A percentile compares a stretch with the other conserved stretches of the same genome.
These are phyloP conservation scores for Sylvicapra grimmia DNA, from an alignment of 2,113 vertebrate genomes.

Conservation along the genomic window DNA sequence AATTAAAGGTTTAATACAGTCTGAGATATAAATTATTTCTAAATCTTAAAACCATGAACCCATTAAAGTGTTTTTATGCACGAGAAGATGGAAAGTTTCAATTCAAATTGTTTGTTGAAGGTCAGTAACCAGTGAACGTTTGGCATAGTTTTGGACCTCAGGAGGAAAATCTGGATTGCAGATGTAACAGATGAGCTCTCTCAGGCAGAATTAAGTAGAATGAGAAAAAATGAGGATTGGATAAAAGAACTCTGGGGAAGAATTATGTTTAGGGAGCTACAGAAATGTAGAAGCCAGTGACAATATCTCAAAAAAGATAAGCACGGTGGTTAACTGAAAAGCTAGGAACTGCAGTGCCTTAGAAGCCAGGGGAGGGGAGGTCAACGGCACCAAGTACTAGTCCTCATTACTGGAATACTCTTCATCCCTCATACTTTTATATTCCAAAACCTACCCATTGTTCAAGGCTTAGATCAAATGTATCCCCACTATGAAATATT, in stretches of 20 bases:
- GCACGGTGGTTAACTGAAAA: neutral
- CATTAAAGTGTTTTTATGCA: conserved; percentile 6
- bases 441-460: conserved; percentile 16
- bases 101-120: neutral
- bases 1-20: conserved; percentile 13
- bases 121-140: neutral
- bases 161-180: neutral
- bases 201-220: neutral
- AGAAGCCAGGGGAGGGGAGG: neutral
- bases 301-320: neutral
- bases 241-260: neutral
- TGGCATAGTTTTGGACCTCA: neutral
- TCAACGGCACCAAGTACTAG: neutral
- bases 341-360: neutral
- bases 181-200: neutral
- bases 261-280: neutral
- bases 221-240: neutral
- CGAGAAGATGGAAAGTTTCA: neutral
- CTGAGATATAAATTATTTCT: neutral
- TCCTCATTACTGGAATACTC: neutral
- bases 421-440: neutral
- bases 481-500: neutral
- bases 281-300: neutral
- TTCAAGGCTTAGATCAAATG: conserved; percentile 1
- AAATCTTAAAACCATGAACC: conserved; percentile 9